A percentile compares a stretch with the other conserved stretches of the same genome.
phyloP scores from a whole-genome alignment of 2,113 vertebrate species.

The Rallus limicola region DNA sequence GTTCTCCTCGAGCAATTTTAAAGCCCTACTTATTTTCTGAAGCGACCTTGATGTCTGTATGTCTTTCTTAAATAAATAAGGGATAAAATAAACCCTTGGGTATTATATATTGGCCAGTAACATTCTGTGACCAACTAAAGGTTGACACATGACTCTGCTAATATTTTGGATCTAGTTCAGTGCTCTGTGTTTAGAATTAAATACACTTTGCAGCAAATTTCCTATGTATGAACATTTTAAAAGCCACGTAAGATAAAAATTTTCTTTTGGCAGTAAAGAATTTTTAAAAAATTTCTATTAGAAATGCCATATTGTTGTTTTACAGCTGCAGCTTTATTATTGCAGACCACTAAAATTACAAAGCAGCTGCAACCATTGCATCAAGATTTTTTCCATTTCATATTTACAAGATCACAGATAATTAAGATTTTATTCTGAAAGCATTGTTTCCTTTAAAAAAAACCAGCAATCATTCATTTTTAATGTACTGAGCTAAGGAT shows the following conservation, averaged over 20 bases:
- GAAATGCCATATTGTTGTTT: neutral
- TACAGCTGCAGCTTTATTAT: neutral
- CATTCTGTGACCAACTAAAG: neutral
- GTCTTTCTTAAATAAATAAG: neutral
- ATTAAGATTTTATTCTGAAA: conserved; percentile 46
- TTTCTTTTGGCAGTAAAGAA: neutral
- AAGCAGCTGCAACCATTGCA: neutral
- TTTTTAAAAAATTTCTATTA: neutral
- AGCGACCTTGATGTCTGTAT: neutral
- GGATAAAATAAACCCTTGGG: neutral
- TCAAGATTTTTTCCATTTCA: neutral
- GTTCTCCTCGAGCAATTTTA: neutral
- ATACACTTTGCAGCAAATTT: neutral
- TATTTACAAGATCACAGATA: conserved; percentile 46
- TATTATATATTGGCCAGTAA: neutral
- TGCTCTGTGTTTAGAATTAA: neutral
- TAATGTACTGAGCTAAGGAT: conserved; percentile 27
- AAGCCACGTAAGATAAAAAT: neutral
- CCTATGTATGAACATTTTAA: neutral
- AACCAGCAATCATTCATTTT: conserved; percentile 43
- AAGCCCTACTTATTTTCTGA: neutral
- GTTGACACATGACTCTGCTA: neutral
- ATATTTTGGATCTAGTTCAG: neutral
- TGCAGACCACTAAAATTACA: neutral
- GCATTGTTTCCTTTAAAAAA: neutral